phyloP scores from a whole-genome alignment of 2,797 vertebrate genomes.

The Tapera naevia region DNA sequence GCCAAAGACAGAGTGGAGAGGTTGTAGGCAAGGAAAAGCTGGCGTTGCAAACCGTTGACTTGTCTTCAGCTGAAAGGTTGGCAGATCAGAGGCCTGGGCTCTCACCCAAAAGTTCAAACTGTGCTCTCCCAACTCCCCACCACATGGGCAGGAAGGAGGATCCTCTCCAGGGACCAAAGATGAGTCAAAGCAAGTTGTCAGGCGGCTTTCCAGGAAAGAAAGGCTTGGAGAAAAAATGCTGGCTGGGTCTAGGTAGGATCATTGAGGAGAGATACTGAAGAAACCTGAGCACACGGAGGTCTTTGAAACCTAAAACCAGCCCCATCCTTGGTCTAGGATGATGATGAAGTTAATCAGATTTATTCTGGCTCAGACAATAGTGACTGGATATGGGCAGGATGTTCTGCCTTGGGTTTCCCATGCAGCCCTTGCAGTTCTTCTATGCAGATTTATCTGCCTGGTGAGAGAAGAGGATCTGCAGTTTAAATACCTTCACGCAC shows the following conservation, averaged over 20 bases:
- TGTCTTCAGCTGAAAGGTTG: neutral
- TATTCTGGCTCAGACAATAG: neutral
- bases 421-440: neutral
- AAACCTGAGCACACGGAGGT: neutral
- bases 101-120: neutral
- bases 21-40: neutral
- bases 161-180: neutral
- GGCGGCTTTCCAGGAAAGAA: constrained; percentile 12
- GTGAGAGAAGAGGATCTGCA: neutral
- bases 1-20: neutral
- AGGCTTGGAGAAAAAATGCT: neutral
- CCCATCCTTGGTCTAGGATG: neutral
- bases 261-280: neutral
- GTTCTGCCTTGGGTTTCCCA: neutral
- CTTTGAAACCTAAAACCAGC: neutral
- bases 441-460: accelerated
- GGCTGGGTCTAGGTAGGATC: neutral
- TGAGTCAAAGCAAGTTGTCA: neutral
- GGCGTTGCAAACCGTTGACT: neutral
- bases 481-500: accelerated
- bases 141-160: constrained; percentile 26
- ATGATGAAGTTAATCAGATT: neutral
- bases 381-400: neutral
- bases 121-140: constrained; percentile 7
- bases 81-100: neutral